A percentile compares a stretch with the other conserved stretches of the same genome.
Evolutionary conservation across 2,888 invertebrate species (phyloP).

Genomic region (Dysmachus trigonus): DNA sequence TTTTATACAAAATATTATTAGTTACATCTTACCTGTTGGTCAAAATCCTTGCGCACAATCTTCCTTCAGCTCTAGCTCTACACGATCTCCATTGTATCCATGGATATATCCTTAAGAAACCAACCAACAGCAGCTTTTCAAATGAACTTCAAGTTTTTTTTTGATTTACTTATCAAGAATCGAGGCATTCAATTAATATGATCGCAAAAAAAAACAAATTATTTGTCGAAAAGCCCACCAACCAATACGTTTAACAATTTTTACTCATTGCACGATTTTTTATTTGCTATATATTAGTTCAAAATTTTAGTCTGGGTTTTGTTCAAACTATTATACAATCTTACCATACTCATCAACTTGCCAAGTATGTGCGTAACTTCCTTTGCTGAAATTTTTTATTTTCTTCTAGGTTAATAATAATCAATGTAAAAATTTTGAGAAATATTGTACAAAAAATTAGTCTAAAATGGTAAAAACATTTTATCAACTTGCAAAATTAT

Average conservation of each 20-base stretch:
- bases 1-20: background rate
- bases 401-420: background rate
- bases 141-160: background rate
- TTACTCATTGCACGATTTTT: background rate
- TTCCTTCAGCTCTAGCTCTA: background rate
- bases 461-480: background rate
- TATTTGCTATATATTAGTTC: background rate
- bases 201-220: background rate
- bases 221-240: background rate
- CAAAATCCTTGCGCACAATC: background rate
- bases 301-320: too few species aligned
- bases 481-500: too few species aligned
- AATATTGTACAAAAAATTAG: background rate
- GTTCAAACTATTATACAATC: background rate
- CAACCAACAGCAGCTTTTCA: background rate
- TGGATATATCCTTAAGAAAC: background rate
- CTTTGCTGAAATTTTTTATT: background rate
- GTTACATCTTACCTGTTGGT: background rate
- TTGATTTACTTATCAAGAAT: background rate
- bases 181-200: background rate
- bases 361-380: background rate
- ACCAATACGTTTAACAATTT: background rate
- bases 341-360: background rate
- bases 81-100: background rate
- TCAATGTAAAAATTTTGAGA: background rate